Percentiles rank a stretch among this genome's conserved stretches.
Conservation (phyloP, 2,888 invertebrate species). For the Chrysomela aeneicollis region DNA sequence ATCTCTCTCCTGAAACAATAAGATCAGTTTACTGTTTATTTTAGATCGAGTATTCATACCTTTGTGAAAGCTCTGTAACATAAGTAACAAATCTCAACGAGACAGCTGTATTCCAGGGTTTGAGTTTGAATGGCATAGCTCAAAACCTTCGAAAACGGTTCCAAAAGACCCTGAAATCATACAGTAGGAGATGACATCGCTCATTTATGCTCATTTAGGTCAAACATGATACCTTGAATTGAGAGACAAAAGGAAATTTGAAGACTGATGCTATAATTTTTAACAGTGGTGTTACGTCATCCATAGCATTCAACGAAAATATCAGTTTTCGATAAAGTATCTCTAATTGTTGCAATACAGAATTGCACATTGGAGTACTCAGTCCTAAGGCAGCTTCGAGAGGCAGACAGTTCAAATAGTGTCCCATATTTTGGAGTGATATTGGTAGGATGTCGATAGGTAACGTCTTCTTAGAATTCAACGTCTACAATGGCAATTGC, state of each 20-base stretch:
- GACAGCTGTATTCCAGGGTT: conserved; percentile 76
- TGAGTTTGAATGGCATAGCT: conserved; percentile 93
- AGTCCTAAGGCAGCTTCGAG: conserved; percentile 77
- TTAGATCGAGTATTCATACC: conserved; percentile 56
- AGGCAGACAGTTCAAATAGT: conserved; percentile 91
- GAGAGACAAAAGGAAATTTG: conserved; percentile 83
- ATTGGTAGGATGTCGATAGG: conserved; percentile 76
- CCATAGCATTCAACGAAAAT: conserved; percentile 73
- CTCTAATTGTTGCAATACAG: conserved; percentile 87
- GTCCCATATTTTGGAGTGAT: conserved; percentile 91
- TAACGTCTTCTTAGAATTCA: conserved; percentile 80
- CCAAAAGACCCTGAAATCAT: conserved; percentile 76
- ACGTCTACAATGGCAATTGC: conserved; percentile 61
- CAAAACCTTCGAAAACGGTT: conserved; percentile 94
- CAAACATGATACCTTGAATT: conserved; percentile 71
- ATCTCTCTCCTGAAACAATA: conserved; percentile 79
- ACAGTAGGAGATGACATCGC: too few relatives aligned
- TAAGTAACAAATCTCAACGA: conserved; percentile 88
- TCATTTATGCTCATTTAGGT: too few relatives aligned
- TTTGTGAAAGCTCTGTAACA: conserved; percentile 89
- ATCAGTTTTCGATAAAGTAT: conserved; percentile 81
- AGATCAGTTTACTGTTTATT: background rate
- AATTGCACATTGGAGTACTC: conserved; percentile 78
- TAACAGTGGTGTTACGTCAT: conserved; percentile 74
- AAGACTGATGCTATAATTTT: conserved; percentile 81